Conservation (phyloP, 2,113 vertebrate species). For the Dissostichus mawsoni region DNA sequence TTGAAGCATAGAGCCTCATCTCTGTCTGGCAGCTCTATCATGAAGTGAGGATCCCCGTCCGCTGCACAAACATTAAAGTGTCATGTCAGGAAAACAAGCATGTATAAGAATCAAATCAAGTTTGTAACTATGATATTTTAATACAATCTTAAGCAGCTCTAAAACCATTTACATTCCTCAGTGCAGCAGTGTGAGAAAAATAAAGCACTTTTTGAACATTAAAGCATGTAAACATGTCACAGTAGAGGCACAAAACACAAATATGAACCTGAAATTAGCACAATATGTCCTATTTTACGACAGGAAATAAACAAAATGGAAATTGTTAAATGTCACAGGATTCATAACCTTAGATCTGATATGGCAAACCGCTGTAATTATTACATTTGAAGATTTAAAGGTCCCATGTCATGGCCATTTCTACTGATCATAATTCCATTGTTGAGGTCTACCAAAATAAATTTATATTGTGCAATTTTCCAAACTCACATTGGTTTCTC, state of each 20-base stretch:
- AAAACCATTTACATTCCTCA: not conserved
- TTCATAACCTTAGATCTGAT: not conserved
- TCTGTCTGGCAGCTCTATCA: conserved; percentile 88
- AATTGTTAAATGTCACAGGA: not conserved
- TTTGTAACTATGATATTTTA: not conserved
- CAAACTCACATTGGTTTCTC: too few species aligned
- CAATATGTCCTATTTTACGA: not conserved
- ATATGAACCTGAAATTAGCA: too few species aligned
- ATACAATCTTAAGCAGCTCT: not conserved
- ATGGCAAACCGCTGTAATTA: not conserved
- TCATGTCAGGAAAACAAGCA: not conserved
- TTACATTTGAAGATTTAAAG: not conserved
- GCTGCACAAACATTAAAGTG: conserved; percentile 78
- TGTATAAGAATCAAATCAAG: not conserved
- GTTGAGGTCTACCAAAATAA: too few species aligned
- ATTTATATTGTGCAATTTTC: too few species aligned
- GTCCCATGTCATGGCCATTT: too few species aligned
- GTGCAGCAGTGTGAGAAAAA: too few species aligned
- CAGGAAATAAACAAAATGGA: not conserved
- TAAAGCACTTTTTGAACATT: too few species aligned
- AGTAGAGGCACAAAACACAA: too few species aligned
- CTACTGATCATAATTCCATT: too few species aligned
- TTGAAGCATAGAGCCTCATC: conserved; percentile 93
- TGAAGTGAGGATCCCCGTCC: conserved; percentile 97
- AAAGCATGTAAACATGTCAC: too few species aligned